Evolutionary conservation across 2,888 invertebrate species (phyloP).

Genomic region (Cephus nigrinus): DNA sequence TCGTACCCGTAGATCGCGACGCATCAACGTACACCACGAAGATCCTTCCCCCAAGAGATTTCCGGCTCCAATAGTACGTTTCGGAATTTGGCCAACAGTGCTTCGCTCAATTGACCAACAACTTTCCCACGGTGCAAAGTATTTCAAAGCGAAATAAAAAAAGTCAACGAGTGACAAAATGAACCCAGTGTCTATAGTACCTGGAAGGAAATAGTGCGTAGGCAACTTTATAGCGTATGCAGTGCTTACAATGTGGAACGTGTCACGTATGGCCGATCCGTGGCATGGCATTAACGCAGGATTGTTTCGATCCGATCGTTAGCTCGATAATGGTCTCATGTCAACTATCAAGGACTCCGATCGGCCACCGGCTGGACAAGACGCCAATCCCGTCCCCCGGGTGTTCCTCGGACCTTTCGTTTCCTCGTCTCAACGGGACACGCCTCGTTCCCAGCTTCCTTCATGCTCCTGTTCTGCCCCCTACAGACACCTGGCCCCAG

Average conservation of each 20-base stretch:
- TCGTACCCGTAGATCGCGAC: not conserved
- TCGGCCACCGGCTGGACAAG: not conserved
- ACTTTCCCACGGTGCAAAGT: not conserved
- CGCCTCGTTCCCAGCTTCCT: not conserved
- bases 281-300: not conserved
- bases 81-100: not conserved
- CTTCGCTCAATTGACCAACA: not conserved
- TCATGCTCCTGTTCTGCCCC: not conserved
- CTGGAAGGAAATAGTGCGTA: not conserved
- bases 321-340: not conserved
- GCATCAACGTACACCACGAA: not conserved
- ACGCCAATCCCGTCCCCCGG: not conserved
- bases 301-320: conserved; percentile 4
- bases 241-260: not conserved
- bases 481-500: not conserved
- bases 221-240: not conserved
- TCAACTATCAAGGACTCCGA: conserved; percentile 4
- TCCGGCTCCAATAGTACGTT: not conserved
- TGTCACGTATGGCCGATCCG: not conserved
- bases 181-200: not conserved
- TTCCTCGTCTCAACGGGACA: not conserved
- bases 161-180: not conserved
- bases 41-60: not conserved
- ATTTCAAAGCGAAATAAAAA: not conserved
- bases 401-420: not conserved